phyloP scores from a whole-genome alignment of 2,888 invertebrate genomes.

The Zele albiditarsus region DNA sequence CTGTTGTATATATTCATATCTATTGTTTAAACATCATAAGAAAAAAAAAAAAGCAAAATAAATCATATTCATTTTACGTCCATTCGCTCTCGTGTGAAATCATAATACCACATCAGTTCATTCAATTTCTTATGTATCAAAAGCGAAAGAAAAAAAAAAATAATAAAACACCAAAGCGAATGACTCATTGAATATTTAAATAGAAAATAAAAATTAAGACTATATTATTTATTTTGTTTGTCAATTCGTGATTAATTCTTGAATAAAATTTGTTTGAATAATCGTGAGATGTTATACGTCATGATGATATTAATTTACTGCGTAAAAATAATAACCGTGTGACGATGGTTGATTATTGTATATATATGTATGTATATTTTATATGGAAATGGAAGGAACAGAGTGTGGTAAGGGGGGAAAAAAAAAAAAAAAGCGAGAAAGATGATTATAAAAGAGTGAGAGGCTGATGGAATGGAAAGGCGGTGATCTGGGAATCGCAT shows the following conservation, averaged over 20 bases:
- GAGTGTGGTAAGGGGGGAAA: background rate
- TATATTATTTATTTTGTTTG: background rate
- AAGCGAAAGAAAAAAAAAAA: background rate
- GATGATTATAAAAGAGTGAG: slow-evolving; percentile 6
- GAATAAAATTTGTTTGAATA: background rate
- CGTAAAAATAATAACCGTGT: slow-evolving; percentile 16
- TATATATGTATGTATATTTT: background rate
- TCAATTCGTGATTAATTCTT: background rate
- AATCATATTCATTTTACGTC: too few species aligned
- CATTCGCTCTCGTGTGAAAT: background rate
- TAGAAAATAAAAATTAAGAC: background rate
- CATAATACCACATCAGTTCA: background rate
- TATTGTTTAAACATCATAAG: too few species aligned
- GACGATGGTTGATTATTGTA: background rate
- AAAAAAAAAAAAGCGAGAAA: background rate
- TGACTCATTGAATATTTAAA: background rate
- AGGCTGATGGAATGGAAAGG: slow-evolving; percentile 40
- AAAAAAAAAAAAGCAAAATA: too few species aligned
- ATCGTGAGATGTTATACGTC: background rate
- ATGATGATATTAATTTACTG: slow-evolving; percentile 26
- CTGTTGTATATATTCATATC: too few species aligned
- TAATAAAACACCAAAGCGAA: background rate
- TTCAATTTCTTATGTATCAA: background rate
- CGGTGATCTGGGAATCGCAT: slow-evolving; percentile 32
- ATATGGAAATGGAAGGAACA: background rate